phyloP scores from a whole-genome alignment of 1,140 invertebrate genomes.

The Goniozus legneri region DNA sequence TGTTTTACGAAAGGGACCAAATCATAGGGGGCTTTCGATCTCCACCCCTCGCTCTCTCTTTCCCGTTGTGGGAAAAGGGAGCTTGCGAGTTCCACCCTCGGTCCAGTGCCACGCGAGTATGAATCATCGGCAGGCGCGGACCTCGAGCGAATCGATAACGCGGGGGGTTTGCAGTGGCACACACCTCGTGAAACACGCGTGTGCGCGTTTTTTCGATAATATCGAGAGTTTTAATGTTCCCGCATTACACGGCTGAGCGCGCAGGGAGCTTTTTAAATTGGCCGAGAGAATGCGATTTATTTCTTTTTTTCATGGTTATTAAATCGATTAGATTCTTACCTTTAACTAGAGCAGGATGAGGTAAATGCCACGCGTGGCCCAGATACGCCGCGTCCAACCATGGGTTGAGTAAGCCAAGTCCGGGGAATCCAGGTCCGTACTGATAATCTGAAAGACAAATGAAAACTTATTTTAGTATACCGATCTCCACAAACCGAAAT shows the following conservation, averaged over 20 bases:
- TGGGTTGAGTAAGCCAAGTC: slow-evolving; percentile 64
- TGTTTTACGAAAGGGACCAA: slow-evolving; percentile 13
- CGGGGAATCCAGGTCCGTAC: slow-evolving; percentile 58
- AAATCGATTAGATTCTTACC: slow-evolving; percentile 47
- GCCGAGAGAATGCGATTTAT: no score
- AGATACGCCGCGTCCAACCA: slow-evolving; percentile 76
- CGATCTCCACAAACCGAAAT: no score
- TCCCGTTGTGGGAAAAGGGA: slow-evolving; percentile 39
- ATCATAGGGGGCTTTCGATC: slow-evolving; percentile 16
- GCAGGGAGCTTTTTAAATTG: no score
- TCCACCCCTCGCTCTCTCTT: no score
- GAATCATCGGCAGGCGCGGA: slow-evolving; percentile 48
- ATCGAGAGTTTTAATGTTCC: no score
- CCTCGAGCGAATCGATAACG: slow-evolving; percentile 47
- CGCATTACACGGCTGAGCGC: no score
- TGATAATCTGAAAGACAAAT: slow-evolving; percentile 63
- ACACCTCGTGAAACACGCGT: no score
- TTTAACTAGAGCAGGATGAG: slow-evolving; percentile 62
- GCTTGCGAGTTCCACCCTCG: slow-evolving; percentile 33
- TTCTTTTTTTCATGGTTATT: neutral
- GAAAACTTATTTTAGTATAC: no score
- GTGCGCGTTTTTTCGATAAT: no score
- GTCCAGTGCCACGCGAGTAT: slow-evolving; percentile 35
- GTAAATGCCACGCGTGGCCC: slow-evolving; percentile 68
- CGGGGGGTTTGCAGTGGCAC: slow-evolving; percentile 17